A percentile compares a stretch with the other conserved stretches of the same genome.
These are phyloP conservation scores for Charaxes varanes DNA, from an alignment of 1,140 invertebrate genomes.

Conservation along the genomic window DNA sequence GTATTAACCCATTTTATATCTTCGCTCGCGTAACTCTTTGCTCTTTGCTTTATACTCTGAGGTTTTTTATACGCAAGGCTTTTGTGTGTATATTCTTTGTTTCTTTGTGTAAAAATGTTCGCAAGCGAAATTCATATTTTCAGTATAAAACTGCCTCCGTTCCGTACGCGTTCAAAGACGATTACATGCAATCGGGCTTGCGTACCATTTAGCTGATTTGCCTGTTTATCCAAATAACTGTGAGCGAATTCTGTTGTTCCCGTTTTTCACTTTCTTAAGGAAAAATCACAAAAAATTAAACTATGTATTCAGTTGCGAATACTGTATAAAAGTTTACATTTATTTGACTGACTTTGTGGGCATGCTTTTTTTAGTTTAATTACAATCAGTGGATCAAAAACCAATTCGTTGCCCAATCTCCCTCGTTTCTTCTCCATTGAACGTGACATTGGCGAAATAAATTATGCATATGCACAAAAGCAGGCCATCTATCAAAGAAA, in stretches of 20 bases:
- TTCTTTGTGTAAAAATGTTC: conserved; percentile 12
- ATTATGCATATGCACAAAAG: too few species aligned
- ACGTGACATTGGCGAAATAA: too few species aligned
- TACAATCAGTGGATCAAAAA: too few species aligned
- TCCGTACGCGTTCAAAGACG: conserved; percentile 1
- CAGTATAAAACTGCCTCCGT: conserved; percentile 6
- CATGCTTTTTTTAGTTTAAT: too few species aligned
- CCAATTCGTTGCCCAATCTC: too few species aligned
- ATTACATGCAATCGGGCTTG: conserved; percentile 8
- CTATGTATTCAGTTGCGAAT: too few species aligned
- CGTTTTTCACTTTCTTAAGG: conserved; percentile 10
- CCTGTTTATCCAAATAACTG: conserved; percentile 8
- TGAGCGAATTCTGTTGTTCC: conserved; percentile 8
- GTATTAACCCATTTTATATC: conserved; percentile 3
- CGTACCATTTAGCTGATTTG: conserved; percentile 13
- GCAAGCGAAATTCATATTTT: conserved; percentile 11
- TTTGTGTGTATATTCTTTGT: conserved; percentile 13
- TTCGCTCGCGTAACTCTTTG: conserved; percentile 1
- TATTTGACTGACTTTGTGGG: background rate
- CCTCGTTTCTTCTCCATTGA: too few species aligned
- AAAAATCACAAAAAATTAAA: too few species aligned
- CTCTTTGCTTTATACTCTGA: conserved; percentile 4
- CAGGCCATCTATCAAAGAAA: too few species aligned
- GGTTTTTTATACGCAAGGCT: conserved; percentile 7
- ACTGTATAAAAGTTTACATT: background rate